These are phyloP conservation scores for Troilus luridus DNA, from an alignment of 2,888 invertebrate species.

Conservation along the genomic window DNA sequence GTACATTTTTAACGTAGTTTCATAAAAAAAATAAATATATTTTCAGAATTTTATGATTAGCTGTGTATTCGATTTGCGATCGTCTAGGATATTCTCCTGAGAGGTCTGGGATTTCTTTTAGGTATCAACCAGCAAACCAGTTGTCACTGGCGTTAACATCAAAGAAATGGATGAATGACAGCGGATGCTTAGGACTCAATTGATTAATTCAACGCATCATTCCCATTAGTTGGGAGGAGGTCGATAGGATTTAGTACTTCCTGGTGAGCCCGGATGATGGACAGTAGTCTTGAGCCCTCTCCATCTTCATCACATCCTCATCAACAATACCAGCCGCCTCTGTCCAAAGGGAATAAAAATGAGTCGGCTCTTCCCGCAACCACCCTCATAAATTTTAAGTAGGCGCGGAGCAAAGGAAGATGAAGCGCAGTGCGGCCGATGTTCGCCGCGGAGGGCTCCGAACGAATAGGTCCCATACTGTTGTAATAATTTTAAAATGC, in stretches of 20 bases:
- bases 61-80: background rate
- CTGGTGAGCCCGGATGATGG: slow-evolving; percentile 44
- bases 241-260: slow-evolving; percentile 35
- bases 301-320: slow-evolving; percentile 45
- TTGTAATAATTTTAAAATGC: slow-evolving; percentile 47
- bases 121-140: background rate
- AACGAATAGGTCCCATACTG: slow-evolving; percentile 18
- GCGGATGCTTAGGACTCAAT: background rate
- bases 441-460: background rate
- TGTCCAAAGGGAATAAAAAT: slow-evolving; percentile 39
- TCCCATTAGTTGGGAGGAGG: background rate
- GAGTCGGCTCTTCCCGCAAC: background rate
- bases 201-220: slow-evolving; percentile 29
- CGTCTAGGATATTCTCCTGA: background rate
- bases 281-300: slow-evolving; percentile 45
- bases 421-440: background rate
- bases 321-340: slow-evolving; percentile 35
- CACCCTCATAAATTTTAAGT: slow-evolving; percentile 47
- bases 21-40: too few species aligned
- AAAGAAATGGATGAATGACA: slow-evolving; percentile 4
- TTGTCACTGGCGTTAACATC: background rate
- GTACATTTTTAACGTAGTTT: too few species aligned
- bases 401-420: background rate
- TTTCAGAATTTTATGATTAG: too few species aligned
- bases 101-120: background rate